Base-by-base conservation (phyloP, 1,140 invertebrate species). In the Apis dorsata region DNA sequence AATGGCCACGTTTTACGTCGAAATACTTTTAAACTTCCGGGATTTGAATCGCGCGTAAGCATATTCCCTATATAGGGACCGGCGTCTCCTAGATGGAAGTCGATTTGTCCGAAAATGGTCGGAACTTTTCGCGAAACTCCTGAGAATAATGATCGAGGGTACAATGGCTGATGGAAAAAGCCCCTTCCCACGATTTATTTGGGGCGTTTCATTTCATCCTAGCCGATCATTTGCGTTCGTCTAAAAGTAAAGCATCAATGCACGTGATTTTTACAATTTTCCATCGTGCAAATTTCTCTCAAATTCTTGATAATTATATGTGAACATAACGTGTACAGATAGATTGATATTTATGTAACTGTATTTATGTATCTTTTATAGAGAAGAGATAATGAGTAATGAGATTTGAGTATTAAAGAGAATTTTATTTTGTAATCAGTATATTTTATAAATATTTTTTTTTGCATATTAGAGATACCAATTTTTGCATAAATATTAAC, bases 1-100 rank as follows among this genome's bases (percentile, higher is more conserved):
- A 91, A 92, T 91, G 91, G 80, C 84, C 81, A 79, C 88, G 88
- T 89, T 93, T 93, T 91, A 94, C 89, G 90, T 93, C 91, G 87
- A 91, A 93, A 92, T 91, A 92, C 91, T 93, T 93, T 93, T 92
- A 93, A 93, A 93, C 90, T 92, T 89, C 69, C 83, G 77, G 89
- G 86, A 91, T 93, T 90, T 89, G 84, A 90, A 92, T 92, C 88
- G 85, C 80, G 78, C 86, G 59, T 79, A 73, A 89, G 81, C 89
- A 91, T 92, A 92, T 92, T 93, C 87, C 81, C 82, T 63, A 68
- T 59, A 62, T 12, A n/a, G 72, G 53, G 73, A 69, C 57, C 77
- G 80, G 49, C 85, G 81, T 86, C 74, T 86, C 62, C 74, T 77
- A 12, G 88, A 88, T 86, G 83, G 78, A 83, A 55, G 75, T 82